Percentiles rank a stretch among this genome's conserved stretches.
Evolutionary conservation across 2,797 vertebrate genomes (phyloP).

Genomic region (Aldrovandia affinis): DNA sequence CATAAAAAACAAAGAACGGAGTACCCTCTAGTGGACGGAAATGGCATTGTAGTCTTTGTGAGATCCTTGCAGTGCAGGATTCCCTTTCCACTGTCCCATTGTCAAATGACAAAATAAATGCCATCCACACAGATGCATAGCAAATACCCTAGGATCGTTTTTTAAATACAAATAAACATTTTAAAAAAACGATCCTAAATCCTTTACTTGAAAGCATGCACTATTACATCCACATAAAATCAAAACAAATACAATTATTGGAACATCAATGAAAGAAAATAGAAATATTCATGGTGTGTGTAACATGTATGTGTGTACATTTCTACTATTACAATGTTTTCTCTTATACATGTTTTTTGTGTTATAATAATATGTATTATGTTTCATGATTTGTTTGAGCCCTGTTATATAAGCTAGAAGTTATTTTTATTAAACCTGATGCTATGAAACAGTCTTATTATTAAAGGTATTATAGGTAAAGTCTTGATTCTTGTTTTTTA

Average conservation of each 20-base stretch:
- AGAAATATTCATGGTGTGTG: neutral
- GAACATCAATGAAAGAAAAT: neutral
- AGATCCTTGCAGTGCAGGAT: neutral
- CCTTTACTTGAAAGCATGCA: neutral
- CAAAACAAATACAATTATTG: neutral
- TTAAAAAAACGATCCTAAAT: neutral
- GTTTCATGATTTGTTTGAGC: no score
- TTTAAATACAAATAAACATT: neutral
- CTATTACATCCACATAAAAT: neutral
- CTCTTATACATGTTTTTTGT: neutral
- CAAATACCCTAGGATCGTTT: neutral
- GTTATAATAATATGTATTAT: neutral
- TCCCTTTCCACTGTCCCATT: neutral
- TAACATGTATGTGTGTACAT: neutral
- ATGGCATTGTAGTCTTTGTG: neutral
- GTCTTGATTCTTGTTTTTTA: neutral
- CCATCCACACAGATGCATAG: neutral
- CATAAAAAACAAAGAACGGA: neutral
- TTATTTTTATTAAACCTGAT: neutral
- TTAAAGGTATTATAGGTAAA: neutral
- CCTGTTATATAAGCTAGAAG: no score
- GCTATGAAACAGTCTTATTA: neutral
- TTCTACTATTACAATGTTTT: neutral
- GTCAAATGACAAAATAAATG: neutral
- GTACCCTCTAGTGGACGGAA: constrained; percentile 20